Evolutionary conservation across 2,113 vertebrate species (phyloP).

Genomic region (Mirounga angustirostris): DNA sequence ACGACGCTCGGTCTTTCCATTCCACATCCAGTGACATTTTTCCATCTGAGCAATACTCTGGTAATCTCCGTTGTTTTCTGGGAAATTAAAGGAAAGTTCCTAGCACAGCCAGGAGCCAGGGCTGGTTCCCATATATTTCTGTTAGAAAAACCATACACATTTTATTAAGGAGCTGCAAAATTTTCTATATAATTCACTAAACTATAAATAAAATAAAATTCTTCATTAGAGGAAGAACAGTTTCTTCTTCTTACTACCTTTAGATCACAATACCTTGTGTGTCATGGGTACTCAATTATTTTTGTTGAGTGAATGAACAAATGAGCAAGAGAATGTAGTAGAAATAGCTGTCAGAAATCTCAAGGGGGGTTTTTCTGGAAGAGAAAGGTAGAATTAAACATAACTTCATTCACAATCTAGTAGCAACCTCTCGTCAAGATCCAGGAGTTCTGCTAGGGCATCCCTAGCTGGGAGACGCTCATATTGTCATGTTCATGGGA

Average conservation of each 20-base stretch:
- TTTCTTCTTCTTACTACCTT: neutral
- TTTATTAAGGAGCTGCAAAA: neutral
- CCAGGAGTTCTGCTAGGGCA: neutral
- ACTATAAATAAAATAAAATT: neutral
- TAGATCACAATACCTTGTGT: rapidly evolving
- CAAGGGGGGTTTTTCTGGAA: neutral
- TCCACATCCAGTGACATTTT: neutral
- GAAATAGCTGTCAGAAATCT: neutral
- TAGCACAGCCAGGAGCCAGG: too few relatives aligned
- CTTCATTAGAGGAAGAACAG: neutral
- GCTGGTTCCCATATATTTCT: neutral
- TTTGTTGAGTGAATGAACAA: neutral
- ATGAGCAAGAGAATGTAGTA: neutral
- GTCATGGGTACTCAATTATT: neutral
- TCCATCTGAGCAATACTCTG: neutral
- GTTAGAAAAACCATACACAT: neutral
- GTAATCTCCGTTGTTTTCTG: too few relatives aligned
- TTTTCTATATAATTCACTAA: neutral
- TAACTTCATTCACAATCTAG: neutral
- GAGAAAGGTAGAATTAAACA: neutral
- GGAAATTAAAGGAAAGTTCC: too few relatives aligned
- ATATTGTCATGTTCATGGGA: rapidly evolving
- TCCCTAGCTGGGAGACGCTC: rapidly evolving
- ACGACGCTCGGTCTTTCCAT: rapidly evolving
- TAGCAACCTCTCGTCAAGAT: neutral